Percentiles rank a stretch among this genome's conserved stretches.
Conservation (phyloP, 2,888 invertebrate species). For the Dicranocentrus wangi region DNA sequence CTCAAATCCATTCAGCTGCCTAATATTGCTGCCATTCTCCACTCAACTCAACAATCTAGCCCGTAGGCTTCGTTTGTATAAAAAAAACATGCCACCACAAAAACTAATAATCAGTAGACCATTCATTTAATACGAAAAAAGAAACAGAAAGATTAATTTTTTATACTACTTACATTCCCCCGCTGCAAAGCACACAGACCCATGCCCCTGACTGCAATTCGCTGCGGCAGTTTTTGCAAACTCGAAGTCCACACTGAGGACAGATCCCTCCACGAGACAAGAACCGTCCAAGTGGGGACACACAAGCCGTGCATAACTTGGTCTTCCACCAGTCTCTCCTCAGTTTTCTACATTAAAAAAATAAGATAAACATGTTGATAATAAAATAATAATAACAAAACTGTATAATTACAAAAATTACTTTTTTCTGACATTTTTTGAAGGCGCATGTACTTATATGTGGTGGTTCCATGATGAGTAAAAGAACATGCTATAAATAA, state of each 20-base stretch:
- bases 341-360: conserved; percentile 67
- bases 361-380: background rate
- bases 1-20: background rate
- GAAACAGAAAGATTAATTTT: background rate
- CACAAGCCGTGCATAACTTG: conserved; percentile 71
- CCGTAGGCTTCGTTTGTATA: background rate
- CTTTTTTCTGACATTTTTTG: background rate
- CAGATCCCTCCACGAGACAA: conserved; percentile 70
- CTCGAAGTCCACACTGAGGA: conserved; percentile 72
- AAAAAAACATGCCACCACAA: background rate
- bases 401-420: background rate
- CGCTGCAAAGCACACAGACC: conserved; percentile 71
- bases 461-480: background rate
- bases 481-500: conserved; percentile 15
- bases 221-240: conserved; percentile 72
- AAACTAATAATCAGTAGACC: background rate
- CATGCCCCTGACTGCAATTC: conserved; percentile 66
- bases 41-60: background rate
- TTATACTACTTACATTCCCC: conserved; percentile 65
- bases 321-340: conserved; percentile 71
- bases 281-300: conserved; percentile 71
- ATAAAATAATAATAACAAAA: background rate
- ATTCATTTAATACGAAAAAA: background rate
- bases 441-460: background rate
- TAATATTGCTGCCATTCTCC: background rate